A percentile compares a stretch with the other conserved stretches of the same genome.
Conservation (phyloP, 1,140 invertebrate genomes). For the Samia ricini region DNA sequence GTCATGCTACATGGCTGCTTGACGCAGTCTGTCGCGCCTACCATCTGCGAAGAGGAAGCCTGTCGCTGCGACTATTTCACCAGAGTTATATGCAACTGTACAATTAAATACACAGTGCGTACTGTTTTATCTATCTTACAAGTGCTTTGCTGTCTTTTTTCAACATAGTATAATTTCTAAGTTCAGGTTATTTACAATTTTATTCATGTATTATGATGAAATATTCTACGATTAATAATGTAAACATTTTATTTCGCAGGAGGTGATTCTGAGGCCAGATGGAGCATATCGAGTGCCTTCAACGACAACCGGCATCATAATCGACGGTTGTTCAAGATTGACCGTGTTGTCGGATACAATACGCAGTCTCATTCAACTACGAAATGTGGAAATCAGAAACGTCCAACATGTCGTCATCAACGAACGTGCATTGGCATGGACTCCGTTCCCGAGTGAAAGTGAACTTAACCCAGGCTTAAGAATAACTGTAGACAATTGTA, state of each 20-base stretch:
- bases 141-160: background rate
- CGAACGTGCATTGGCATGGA: constrained; percentile 59
- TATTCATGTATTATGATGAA: too few relatives aligned
- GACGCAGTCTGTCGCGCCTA: constrained; percentile 58
- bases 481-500: constrained; percentile 61
- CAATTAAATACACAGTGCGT: constrained; percentile 73
- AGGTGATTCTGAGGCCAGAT: constrained; percentile 79
- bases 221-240: background rate
- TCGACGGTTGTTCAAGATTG: constrained; percentile 77
- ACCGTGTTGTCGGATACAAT: constrained; percentile 72
- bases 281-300: constrained; percentile 76
- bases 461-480: constrained; percentile 60
- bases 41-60: constrained; percentile 76
- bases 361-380: constrained; percentile 50
- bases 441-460: constrained; percentile 44
- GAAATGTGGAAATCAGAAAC: constrained; percentile 53
- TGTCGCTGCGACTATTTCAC: constrained; percentile 79
- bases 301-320: constrained; percentile 74
- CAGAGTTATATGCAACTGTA: constrained; percentile 79
- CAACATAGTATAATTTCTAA: background rate
- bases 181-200: background rate
- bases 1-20: constrained; percentile 41
- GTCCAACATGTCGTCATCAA: constrained; percentile 50
- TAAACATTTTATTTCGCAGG: constrained; percentile 60
- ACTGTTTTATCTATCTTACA: background rate